Evolutionary conservation across 2,888 invertebrate genomes (phyloP).

Genomic region (Rhynchonema sp.): DNA sequence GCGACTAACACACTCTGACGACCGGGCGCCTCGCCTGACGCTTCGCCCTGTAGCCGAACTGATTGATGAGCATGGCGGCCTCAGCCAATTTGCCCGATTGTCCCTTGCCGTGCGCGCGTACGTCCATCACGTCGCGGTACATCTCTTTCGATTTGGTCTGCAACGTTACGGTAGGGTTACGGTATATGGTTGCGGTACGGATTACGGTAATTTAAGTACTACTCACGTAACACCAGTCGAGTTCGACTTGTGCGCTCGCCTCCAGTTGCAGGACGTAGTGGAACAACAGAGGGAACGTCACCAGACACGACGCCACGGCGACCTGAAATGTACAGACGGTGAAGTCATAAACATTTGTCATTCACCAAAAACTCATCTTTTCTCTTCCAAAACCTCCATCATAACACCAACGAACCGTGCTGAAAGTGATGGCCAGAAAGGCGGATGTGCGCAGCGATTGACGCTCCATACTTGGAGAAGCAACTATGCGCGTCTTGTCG

Average conservation of each 20-base stretch:
- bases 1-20: too few species aligned
- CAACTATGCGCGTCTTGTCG: background rate
- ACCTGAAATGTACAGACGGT: too few species aligned
- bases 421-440: slow-evolving; percentile 24
- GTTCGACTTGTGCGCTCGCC: slow-evolving; percentile 21
- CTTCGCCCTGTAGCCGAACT: background rate
- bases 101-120: background rate
- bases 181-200: too few species aligned
- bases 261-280: slow-evolving; percentile 26
- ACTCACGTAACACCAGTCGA: slow-evolving; percentile 23
- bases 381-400: too few species aligned
- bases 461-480: too few species aligned
- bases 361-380: too few species aligned
- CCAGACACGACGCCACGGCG: slow-evolving; percentile 16
- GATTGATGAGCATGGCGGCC: background rate
- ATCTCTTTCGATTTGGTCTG: background rate
- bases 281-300: slow-evolving; percentile 24
- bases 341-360: too few species aligned
- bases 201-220: too few species aligned
- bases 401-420: too few species aligned
- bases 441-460: slow-evolving; percentile 20
- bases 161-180: too few species aligned
- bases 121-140: background rate
- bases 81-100: background rate
- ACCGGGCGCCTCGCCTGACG: background rate